phyloP scores from a whole-genome alignment of 2,888 invertebrate species.

The Macrophya annulata region DNA sequence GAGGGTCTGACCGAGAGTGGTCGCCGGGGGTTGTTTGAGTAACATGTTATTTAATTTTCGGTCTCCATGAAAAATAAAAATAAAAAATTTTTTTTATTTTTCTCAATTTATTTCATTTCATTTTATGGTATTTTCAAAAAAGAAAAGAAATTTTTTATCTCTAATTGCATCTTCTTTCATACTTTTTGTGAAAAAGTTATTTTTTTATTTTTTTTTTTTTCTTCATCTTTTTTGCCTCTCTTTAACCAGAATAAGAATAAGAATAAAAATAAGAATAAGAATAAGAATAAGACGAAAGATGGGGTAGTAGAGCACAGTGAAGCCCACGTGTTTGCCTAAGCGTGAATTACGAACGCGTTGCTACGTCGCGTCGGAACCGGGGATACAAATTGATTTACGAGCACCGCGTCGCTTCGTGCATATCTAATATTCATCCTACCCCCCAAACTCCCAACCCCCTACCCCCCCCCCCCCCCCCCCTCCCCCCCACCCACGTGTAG shows the following conservation, averaged over 20 bases:
- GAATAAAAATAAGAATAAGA: constrained; percentile 34
- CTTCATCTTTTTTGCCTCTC: neutral
- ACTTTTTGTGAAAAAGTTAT: neutral
- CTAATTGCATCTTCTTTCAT: too few relatives aligned
- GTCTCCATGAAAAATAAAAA: neutral
- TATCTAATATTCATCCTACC: constrained; percentile 73
- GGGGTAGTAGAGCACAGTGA: constrained; percentile 51
- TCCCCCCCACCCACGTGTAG: too few relatives aligned
- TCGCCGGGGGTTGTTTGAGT: constrained; percentile 18
- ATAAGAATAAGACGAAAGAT: constrained; percentile 35
- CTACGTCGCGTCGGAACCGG: constrained; percentile 60
- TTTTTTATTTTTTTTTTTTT: neutral
- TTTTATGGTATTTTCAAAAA: neutral
- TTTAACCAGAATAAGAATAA: constrained; percentile 23
- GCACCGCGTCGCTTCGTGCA: constrained; percentile 73
- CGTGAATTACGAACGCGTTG: constrained; percentile 79
- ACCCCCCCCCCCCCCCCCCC: neutral
- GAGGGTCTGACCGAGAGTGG: neutral
- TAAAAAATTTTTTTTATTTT: neutral
- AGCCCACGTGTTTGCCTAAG: constrained; percentile 73
- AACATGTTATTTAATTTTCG: neutral
- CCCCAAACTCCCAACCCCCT: neutral
- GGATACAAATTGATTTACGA: constrained; percentile 79
- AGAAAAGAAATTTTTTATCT: neutral
- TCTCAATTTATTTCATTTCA: neutral